These are phyloP conservation scores for Eilema depressum DNA, from an alignment of 2,888 invertebrate species.

Conservation along the genomic window DNA sequence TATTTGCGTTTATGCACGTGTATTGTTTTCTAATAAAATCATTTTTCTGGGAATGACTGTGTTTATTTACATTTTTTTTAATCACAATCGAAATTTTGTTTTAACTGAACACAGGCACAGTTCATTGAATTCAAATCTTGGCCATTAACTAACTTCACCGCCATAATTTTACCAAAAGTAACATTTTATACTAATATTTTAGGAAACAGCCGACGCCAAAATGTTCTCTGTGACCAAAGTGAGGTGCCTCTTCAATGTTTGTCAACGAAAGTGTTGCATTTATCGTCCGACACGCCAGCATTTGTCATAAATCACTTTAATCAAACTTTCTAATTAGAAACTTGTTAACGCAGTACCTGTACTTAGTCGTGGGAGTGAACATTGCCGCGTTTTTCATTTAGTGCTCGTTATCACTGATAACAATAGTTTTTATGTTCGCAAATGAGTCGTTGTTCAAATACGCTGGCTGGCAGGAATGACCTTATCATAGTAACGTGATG, in stretches of 20 bases:
- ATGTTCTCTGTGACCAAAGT: constrained; percentile 82
- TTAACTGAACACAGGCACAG: constrained; percentile 8
- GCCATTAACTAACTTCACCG: constrained; percentile 10
- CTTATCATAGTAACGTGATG: background rate
- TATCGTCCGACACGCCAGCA: constrained; percentile 54
- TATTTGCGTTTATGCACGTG: constrained; percentile 39
- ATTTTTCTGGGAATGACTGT: constrained; percentile 51
- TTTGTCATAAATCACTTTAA: constrained; percentile 28
- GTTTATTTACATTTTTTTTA: constrained; percentile 45
- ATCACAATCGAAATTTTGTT: constrained; percentile 9
- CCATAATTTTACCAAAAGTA: constrained; percentile 30
- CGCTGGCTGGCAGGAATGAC: background rate
- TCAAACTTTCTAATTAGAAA: constrained; percentile 46
- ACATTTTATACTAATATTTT: constrained; percentile 75
- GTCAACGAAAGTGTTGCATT: constrained; percentile 62
- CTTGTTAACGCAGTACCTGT: constrained; percentile 6
- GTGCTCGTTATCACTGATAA: constrained; percentile 36
- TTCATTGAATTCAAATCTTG: constrained; percentile 8
- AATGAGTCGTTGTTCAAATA: constrained; percentile 11
- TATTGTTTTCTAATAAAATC: constrained; percentile 39
- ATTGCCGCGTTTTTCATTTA: constrained; percentile 10
- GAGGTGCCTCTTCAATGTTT: constrained; percentile 65
- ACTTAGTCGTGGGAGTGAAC: background rate
- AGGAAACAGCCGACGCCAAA: constrained; percentile 78
- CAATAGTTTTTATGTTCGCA: constrained; percentile 3